These are phyloP conservation scores for Lepus americanus DNA, from an alignment of 2,113 vertebrate genomes.

Conservation along the genomic window DNA sequence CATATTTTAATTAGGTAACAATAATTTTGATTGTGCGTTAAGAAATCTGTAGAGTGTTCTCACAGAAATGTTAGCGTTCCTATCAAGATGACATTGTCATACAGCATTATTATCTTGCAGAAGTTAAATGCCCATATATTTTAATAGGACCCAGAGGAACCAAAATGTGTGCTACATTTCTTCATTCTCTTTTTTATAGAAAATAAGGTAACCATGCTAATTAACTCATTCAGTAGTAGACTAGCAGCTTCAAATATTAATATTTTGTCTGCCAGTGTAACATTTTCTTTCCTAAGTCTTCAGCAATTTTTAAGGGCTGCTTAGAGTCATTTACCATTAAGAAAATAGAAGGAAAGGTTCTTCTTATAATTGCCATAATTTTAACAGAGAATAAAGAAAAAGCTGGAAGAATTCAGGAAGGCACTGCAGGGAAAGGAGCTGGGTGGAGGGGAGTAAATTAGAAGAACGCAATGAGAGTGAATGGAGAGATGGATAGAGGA, in stretches of 20 bases:
- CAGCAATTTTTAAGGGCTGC: conserved; percentile 31
- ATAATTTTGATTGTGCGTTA: conserved; percentile 66
- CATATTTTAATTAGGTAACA: conserved; percentile 51
- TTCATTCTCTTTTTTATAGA: conserved; percentile 47
- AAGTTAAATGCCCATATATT: conserved; percentile 63
- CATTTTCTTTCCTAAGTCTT: conserved; percentile 7
- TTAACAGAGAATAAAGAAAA: conserved; percentile 17
- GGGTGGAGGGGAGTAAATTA: neutral
- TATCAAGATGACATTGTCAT: conserved; percentile 47
- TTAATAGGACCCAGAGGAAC: conserved; percentile 54
- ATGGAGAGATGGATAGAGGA: neutral
- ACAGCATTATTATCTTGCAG: conserved; percentile 3
- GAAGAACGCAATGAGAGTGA: neutral
- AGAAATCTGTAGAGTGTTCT: conserved; percentile 37
- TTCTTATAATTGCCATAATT: neutral
- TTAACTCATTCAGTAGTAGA: conserved; percentile 42
- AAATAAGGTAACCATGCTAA: conserved; percentile 47
- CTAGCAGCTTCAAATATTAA: conserved; percentile 30
- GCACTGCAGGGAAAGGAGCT: neutral
- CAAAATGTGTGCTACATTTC: conserved; percentile 9
- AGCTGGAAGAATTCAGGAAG: neutral
- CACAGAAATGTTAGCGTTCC: conserved; percentile 33
- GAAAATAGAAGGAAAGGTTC: conserved; percentile 9
- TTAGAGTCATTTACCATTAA: conserved; percentile 35
- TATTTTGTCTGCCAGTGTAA: conserved; percentile 8